phyloP scores from a whole-genome alignment of 1,140 invertebrate species.

The Orussus abietinus region DNA sequence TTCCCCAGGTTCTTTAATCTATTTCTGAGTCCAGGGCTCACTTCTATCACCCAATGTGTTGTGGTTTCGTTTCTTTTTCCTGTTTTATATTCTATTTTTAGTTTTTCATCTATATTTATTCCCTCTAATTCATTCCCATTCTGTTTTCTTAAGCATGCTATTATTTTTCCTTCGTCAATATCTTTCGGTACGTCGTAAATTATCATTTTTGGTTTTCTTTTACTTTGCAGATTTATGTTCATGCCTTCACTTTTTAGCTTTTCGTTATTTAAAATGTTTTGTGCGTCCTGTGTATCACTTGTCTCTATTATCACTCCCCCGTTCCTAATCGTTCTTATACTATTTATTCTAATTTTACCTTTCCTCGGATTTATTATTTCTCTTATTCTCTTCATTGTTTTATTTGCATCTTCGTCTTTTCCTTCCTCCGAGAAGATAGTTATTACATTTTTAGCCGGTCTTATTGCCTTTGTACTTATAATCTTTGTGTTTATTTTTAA shows the following conservation, averaged over 20 bases:
- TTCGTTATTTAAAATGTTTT: not conserved
- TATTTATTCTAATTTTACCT: constrained; percentile 7
- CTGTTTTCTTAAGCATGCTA: no score
- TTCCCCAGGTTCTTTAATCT: no score
- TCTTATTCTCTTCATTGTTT: constrained; percentile 11
- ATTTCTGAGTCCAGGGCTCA: constrained; percentile 1
- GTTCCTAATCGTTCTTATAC: constrained; percentile 7
- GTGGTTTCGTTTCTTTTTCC: not conserved
- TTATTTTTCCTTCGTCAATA: not conserved
- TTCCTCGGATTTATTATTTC: constrained; percentile 1
- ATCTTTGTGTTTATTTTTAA: no score
- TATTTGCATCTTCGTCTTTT: no score
- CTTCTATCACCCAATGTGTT: constrained; percentile 16
- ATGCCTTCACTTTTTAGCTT: constrained; percentile 9
- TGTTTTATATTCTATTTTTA: no score
- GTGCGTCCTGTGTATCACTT: not conserved
- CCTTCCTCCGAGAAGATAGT: no score
- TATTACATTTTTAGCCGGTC: no score
- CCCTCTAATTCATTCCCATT: no score
- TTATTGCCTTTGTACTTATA: no score
- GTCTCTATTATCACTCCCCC: constrained; percentile 13
- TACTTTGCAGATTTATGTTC: not conserved
- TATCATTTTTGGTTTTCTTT: constrained; percentile 8
- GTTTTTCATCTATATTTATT: no score
- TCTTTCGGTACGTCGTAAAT: constrained; percentile 14